Percentiles rank a stretch among this genome's conserved stretches.
phyloP scores from a whole-genome alignment of 2,113 vertebrate species.

The Martes martes region DNA sequence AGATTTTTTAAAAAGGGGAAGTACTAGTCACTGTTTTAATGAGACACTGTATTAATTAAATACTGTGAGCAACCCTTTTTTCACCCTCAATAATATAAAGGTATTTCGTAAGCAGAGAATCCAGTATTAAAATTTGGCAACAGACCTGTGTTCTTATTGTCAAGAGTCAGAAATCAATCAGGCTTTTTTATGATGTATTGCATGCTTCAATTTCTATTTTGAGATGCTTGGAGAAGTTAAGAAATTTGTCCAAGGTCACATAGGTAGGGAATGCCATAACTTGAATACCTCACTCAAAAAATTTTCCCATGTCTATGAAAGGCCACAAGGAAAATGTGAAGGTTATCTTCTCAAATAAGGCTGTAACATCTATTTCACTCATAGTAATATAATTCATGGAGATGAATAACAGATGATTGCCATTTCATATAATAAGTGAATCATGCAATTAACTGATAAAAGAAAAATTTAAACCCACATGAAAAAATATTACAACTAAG shows the following conservation, averaged over 20 bases:
- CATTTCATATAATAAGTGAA: neutral
- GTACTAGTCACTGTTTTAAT: neutral
- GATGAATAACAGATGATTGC: neutral
- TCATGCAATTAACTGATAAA: neutral
- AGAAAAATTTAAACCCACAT: slow-evolving; percentile 4
- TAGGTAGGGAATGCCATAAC: neutral
- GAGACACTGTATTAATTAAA: neutral
- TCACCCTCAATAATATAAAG: neutral
- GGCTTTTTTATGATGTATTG: neutral
- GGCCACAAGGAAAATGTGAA: neutral
- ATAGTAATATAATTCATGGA: neutral
- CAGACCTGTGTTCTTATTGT: neutral
- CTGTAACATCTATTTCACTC: neutral
- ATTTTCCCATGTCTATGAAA: slow-evolving; percentile 3
- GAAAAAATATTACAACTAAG: neutral
- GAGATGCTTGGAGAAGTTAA: neutral
- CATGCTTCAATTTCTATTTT: neutral
- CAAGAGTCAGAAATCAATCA: neutral
- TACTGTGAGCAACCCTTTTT: neutral
- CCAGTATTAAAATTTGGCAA: slow-evolving; percentile 28
- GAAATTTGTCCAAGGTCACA: neutral
- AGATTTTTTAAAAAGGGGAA: neutral
- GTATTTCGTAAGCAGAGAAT: neutral
- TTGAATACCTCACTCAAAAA: neutral
- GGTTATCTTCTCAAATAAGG: neutral